These are phyloP conservation scores for Enoplosus armatus DNA, from an alignment of 2,797 vertebrate species.

Conservation along the genomic window DNA sequence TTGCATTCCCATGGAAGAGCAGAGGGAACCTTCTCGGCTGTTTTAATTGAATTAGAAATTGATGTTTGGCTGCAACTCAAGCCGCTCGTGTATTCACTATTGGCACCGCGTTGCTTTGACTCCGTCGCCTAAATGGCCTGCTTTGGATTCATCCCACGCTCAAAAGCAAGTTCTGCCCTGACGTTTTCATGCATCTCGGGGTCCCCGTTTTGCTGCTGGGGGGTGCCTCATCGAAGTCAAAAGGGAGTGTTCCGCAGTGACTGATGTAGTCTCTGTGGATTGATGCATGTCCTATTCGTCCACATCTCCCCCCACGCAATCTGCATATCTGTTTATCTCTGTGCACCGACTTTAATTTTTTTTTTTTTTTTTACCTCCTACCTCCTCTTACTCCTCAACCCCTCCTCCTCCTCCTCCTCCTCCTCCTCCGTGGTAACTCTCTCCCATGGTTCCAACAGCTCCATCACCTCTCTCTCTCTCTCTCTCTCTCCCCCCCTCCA, in stretches of 20 bases:
- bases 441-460: constrained; percentile 42
- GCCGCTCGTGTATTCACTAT: constrained; percentile 33
- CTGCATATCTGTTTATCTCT: constrained; percentile 29
- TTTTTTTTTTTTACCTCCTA: no score
- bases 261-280: constrained; percentile 9
- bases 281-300: constrained; percentile 1
- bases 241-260: constrained; percentile 20
- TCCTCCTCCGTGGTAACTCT: constrained; percentile 28
- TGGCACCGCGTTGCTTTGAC: constrained; percentile 24
- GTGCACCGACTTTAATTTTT: neutral
- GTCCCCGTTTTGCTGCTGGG: constrained; percentile 10
- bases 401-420: neutral
- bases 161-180: constrained; percentile 12
- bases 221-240: constrained; percentile 23
- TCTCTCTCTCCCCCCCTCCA: constrained; percentile 51
- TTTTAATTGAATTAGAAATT: constrained; percentile 25
- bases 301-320: neutral
- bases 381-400: constrained; percentile 18
- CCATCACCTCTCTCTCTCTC: constrained; percentile 37
- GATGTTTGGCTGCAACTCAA: constrained; percentile 10
- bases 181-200: constrained; percentile 31
- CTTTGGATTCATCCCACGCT: constrained; percentile 48
- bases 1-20: neutral
- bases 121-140: constrained; percentile 21
- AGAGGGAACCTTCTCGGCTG: neutral